Evolutionary conservation across 1,140 invertebrate genomes (phyloP).

Genomic region (Tribolium castaneum): DNA sequence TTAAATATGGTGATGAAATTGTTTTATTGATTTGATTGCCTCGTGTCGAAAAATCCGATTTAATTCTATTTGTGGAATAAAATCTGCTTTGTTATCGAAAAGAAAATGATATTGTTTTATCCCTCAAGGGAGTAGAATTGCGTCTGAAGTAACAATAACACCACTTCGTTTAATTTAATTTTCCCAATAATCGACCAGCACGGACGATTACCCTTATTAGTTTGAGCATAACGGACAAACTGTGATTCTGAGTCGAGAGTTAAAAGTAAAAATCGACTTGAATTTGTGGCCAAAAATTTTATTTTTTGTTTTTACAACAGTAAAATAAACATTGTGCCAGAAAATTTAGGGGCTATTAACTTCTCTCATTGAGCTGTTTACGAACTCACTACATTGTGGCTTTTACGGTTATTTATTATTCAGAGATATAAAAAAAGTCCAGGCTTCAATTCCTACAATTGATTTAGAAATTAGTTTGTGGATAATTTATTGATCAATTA

Average conservation of each 20-base stretch:
- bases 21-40: neutral
- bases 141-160: constrained; percentile 15
- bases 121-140: neutral
- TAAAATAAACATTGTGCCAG: neutral
- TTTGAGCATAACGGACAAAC: constrained; percentile 11
- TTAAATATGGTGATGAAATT: neutral
- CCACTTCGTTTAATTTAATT: constrained; percentile 31
- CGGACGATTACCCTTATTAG: constrained; percentile 16
- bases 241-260: neutral
- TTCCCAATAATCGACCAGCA: constrained; percentile 19
- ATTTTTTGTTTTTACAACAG: neutral
- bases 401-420: neutral
- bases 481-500: neutral
- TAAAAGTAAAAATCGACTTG: neutral
- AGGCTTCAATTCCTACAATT: neutral
- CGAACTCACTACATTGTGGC: neutral
- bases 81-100: neutral
- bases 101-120: constrained; percentile 6
- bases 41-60: too few species aligned
- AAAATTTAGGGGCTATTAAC: neutral
- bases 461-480: neutral
- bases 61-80: neutral
- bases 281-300: neutral
- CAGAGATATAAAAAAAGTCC: neutral
- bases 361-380: neutral